Percentiles rank a stretch among this genome's conserved stretches.
phyloP scores from a whole-genome alignment of 2,113 vertebrate genomes.

The Ammodytes dubius region DNA sequence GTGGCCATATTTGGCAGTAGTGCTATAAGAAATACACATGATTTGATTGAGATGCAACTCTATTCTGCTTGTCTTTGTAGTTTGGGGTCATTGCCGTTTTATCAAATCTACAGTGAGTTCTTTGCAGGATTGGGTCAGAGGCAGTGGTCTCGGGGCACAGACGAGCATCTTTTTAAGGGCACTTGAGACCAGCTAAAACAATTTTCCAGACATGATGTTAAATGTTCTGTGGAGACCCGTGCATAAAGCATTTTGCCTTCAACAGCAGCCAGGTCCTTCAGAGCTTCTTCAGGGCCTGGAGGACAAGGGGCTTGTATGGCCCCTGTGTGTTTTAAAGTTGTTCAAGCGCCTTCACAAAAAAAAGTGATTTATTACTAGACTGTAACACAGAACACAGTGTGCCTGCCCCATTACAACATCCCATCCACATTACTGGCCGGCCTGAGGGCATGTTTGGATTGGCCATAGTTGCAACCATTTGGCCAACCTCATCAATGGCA shows the following conservation, averaged over 20 bases:
- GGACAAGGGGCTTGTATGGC: conserved; percentile 52
- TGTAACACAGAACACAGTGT: conserved; percentile 64
- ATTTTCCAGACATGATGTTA: conserved; percentile 80
- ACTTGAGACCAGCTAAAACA: conserved; percentile 69
- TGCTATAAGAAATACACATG: not conserved
- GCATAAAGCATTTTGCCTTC: conserved; percentile 70
- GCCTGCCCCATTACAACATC: conserved; percentile 62
- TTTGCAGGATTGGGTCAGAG: conserved; percentile 33
- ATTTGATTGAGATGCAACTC: not conserved
- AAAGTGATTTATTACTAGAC: conserved; percentile 71
- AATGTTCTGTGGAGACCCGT: conserved; percentile 72
- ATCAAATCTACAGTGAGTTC: conserved; percentile 32
- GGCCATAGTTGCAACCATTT: conserved; percentile 42
- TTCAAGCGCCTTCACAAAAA: conserved; percentile 54
- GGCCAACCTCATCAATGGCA: conserved; percentile 45
- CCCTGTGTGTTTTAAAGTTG: conserved; percentile 73
- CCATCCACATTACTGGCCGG: conserved; percentile 25
- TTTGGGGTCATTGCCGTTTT: conserved; percentile 28
- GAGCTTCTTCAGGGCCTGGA: conserved; percentile 53
- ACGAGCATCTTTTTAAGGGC: conserved; percentile 55
- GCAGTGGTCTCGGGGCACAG: conserved; percentile 55
- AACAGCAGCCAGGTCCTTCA: conserved; percentile 65
- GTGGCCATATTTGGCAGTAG: not conserved
- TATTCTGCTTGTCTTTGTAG: not conserved
- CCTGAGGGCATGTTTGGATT: conserved; percentile 66